phyloP scores from a whole-genome alignment of 2,797 vertebrate species.

The Gymnoscopelus braueri region DNA sequence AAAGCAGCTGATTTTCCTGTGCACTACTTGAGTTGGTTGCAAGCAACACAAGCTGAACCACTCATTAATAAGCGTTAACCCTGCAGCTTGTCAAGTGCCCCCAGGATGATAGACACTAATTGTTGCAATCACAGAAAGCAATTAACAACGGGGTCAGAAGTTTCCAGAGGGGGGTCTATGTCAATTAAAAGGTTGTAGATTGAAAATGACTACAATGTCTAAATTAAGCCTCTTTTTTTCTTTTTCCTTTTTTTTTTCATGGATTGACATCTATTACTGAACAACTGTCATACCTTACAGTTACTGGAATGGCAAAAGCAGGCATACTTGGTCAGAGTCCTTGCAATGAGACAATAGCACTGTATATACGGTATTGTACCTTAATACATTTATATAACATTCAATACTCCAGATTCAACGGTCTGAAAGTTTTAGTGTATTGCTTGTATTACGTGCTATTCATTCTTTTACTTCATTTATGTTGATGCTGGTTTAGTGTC shows the following conservation, averaged over 20 bases:
- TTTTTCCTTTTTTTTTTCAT: not conserved
- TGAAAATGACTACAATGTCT: constrained; percentile 44
- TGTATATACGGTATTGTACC: not conserved
- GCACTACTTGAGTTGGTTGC: constrained; percentile 65
- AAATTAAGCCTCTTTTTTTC: constrained; percentile 32
- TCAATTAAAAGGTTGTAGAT: constrained; percentile 56
- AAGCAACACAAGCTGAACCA: constrained; percentile 65
- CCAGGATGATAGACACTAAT: constrained; percentile 73
- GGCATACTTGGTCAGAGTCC: not conserved
- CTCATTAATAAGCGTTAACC: constrained; percentile 75
- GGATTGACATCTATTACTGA: too few species aligned
- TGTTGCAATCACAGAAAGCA: constrained; percentile 69
- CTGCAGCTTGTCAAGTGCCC: constrained; percentile 71
- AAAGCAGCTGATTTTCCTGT: constrained; percentile 56
- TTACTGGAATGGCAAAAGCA: constrained; percentile 3
- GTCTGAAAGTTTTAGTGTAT: not conserved
- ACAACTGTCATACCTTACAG: not conserved
- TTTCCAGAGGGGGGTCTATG: constrained; percentile 71
- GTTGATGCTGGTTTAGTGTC: not conserved
- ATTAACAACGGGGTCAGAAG: constrained; percentile 74
- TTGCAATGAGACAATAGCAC: not conserved
- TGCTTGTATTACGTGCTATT: not conserved
- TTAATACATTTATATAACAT: not conserved
- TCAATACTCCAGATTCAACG: not conserved
- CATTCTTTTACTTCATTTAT: not conserved